Evolutionary conservation across 2,888 invertebrate species (phyloP).

Genomic region (Pseudolycoriella hygida): DNA sequence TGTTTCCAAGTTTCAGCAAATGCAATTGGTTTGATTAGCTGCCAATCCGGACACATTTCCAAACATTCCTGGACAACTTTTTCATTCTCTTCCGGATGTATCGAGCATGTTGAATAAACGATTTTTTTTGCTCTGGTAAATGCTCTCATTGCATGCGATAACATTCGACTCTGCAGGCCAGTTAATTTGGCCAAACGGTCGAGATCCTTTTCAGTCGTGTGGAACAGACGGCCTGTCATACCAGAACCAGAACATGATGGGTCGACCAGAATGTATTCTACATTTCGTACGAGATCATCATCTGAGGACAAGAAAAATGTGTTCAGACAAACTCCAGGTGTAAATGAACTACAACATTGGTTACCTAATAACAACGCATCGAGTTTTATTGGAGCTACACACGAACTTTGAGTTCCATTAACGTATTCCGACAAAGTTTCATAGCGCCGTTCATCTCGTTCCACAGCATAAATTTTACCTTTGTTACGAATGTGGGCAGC

Average conservation of each 20-base stretch:
- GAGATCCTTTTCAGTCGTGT: constrained; percentile 28
- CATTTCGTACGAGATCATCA: constrained; percentile 24
- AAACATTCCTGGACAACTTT: constrained; percentile 39
- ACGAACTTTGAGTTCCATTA: constrained; percentile 39
- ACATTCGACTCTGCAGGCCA: constrained; percentile 64
- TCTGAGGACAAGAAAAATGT: not conserved
- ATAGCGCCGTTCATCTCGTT: constrained; percentile 49
- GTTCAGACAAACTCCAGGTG: not conserved
- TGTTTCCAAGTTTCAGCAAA: constrained; percentile 49
- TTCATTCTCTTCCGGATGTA: constrained; percentile 84
- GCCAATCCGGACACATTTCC: constrained; percentile 22
- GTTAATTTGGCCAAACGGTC: constrained; percentile 45
- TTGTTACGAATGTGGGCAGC: constrained; percentile 66
- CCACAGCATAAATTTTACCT: constrained; percentile 69
- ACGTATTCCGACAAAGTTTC: constrained; percentile 45
- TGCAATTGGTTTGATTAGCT: constrained; percentile 15
- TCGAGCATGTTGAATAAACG: constrained; percentile 93
- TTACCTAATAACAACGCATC: constrained; percentile 53
- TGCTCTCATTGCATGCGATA: constrained; percentile 66
- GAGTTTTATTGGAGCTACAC: constrained; percentile 42
- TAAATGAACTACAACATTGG: not conserved
- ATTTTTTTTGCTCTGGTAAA: constrained; percentile 74
- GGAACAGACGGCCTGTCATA: constrained; percentile 35
- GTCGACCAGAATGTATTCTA: constrained; percentile 87
- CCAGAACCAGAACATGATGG: constrained; percentile 95